Evolutionary conservation across 2,113 vertebrate species (phyloP).

Genomic region (Clupea harengus): DNA sequence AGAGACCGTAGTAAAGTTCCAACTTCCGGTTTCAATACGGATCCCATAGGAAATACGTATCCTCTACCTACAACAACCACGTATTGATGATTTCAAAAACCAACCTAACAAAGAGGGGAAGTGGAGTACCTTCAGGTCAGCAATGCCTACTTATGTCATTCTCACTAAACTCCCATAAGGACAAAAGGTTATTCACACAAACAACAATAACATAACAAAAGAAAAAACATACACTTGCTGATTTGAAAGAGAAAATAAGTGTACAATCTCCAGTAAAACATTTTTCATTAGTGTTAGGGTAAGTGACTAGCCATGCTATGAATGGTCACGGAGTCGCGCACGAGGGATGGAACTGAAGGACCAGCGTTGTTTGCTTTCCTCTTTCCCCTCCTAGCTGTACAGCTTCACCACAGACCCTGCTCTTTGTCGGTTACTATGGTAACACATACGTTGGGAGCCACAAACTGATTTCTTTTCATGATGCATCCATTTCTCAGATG

Average conservation of each 20-base stretch:
- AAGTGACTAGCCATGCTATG: background rate
- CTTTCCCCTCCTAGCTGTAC: slow-evolving; percentile 19
- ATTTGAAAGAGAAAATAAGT: background rate
- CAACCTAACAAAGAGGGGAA: background rate
- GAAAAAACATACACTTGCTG: background rate
- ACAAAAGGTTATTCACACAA: slow-evolving; percentile 1
- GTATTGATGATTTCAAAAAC: too few species aligned
- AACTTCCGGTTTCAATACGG: too few species aligned
- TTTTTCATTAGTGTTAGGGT: background rate
- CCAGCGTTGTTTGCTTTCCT: slow-evolving; percentile 15
- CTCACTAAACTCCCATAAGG: background rate
- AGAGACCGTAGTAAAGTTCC: too few species aligned
- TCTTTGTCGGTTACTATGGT: slow-evolving; percentile 36
- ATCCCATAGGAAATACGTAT: too few species aligned
- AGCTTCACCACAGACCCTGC: slow-evolving; percentile 43
- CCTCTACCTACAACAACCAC: too few species aligned
- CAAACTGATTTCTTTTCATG: slow-evolving; percentile 35
- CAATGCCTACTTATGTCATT: background rate
- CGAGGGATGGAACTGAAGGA: background rate
- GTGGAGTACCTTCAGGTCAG: background rate
- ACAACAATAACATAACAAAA: background rate
- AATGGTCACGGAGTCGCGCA: background rate
- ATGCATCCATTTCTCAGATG: slow-evolving; percentile 34
- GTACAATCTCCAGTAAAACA: slow-evolving; percentile 8
- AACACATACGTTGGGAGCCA: slow-evolving; percentile 26